Percentiles rank a stretch among this genome's conserved stretches.
Conservation (phyloP, 2,113 vertebrate species). For the Rhinoderma darwinii region DNA sequence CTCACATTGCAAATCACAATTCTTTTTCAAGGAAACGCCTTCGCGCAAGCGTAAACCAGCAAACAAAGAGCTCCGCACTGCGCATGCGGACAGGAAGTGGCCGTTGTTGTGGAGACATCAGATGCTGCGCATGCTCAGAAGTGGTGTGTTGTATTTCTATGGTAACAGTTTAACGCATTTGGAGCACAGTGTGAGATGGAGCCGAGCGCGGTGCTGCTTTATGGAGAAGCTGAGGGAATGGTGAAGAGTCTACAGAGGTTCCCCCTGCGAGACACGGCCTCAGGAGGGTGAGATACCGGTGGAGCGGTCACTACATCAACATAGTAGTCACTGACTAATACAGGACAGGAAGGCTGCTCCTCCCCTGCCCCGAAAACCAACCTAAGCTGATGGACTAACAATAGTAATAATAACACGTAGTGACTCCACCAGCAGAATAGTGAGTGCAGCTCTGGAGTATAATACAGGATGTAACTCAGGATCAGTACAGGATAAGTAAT, state of each 20-base stretch:
- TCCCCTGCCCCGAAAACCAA: no score
- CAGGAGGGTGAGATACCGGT: constrained; percentile 69
- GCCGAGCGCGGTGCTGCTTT: constrained; percentile 68
- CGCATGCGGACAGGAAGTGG: background rate
- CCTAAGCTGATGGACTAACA: no score
- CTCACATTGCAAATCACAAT: background rate
- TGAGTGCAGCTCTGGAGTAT: no score
- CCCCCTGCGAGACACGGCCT: constrained; percentile 78
- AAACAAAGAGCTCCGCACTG: constrained; percentile 8
- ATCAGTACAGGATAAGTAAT: no score
- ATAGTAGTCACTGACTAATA: background rate
- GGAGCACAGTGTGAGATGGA: constrained; percentile 53
- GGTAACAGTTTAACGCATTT: constrained; percentile 58
- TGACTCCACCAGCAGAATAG: background rate
- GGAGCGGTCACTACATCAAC: constrained; percentile 38
- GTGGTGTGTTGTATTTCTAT: constrained; percentile 66
- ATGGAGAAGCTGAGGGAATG: constrained; percentile 79
- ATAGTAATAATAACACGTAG: background rate
- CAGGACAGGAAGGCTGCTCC: background rate
- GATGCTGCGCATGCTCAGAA: constrained; percentile 43
- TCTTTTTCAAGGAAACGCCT: background rate
- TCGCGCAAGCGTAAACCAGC: constrained; percentile 7
- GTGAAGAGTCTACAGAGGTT: constrained; percentile 76
- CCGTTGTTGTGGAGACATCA: background rate
- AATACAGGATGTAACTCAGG: no score